phyloP scores from a whole-genome alignment of 2,797 vertebrate genomes.

The Phrynocephalus vlangalii region DNA sequence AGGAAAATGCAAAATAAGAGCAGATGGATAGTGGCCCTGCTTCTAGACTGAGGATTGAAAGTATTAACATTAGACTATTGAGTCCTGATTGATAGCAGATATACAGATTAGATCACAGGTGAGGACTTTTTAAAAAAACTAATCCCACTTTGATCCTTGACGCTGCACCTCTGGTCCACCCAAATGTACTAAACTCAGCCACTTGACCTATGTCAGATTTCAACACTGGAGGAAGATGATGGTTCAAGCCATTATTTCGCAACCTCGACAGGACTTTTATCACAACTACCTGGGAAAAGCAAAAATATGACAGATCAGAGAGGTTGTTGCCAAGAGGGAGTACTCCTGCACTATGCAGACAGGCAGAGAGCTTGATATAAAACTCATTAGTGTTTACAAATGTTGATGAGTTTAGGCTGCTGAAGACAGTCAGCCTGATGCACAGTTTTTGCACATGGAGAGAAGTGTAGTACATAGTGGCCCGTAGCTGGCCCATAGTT shows the following conservation, averaged over 20 bases:
- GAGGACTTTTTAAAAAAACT: too few species aligned
- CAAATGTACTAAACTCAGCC: background rate
- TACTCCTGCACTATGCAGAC: too few species aligned
- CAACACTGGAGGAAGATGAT: background rate
- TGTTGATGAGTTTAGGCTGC: too few species aligned
- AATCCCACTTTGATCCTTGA: background rate
- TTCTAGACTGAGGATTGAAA: background rate
- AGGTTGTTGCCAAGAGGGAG: too few species aligned
- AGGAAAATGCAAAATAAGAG: background rate
- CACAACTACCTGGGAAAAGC: background rate
- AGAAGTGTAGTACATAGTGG: too few species aligned
- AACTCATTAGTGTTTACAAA: too few species aligned
- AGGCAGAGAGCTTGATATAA: too few species aligned
- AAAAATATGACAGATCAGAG: background rate
- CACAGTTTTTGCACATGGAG: too few species aligned
- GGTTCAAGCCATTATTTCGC: background rate
- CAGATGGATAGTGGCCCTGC: background rate
- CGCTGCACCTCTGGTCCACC: background rate
- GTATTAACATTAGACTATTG: background rate
- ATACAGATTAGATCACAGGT: too few species aligned
- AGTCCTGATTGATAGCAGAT: background rate
- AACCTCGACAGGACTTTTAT: background rate
- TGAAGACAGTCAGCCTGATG: too few species aligned
- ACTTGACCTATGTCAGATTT: background rate
- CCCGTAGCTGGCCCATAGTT: too few species aligned